phyloP scores from a whole-genome alignment of 2,113 vertebrate genomes.

The Oryzias curvinotus region DNA sequence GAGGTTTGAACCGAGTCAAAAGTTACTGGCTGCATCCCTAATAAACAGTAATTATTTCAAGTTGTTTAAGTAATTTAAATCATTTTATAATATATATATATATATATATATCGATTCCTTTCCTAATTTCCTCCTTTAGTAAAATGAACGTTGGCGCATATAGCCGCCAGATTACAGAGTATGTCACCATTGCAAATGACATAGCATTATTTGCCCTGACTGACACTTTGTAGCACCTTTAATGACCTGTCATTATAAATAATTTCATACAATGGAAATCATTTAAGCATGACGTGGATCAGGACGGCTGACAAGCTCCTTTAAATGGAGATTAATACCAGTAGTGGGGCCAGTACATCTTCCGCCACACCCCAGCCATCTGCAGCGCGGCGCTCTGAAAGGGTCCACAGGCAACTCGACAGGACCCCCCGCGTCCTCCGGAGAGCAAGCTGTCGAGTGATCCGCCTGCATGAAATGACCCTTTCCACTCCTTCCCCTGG shows the following conservation, averaged over 20 bases:
- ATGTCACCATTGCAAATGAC: conserved; percentile 28
- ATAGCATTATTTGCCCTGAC: conserved; percentile 31
- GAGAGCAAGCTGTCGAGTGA: conserved; percentile 73
- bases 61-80: too few relatives aligned
- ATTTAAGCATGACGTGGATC: conserved; percentile 14
- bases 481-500: conserved; percentile 44
- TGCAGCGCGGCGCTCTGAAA: conserved; percentile 56
- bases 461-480: conserved; percentile 66
- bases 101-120: background rate
- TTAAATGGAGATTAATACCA: conserved; percentile 74
- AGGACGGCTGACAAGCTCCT: conserved; percentile 52
- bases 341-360: conserved; percentile 43
- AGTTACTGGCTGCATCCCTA: too few relatives aligned
- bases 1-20: too few relatives aligned
- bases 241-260: conserved; percentile 50
- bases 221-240: conserved; percentile 33
- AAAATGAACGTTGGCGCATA: conserved; percentile 3
- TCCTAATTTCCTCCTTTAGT: background rate
- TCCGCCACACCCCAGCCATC: conserved; percentile 67
- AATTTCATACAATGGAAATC: conserved; percentile 29
- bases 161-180: conserved; percentile 11
- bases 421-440: conserved; percentile 53
- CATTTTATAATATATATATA: too few relatives aligned
- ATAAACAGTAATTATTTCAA: too few relatives aligned
- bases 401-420: conserved; percentile 53